Conservation (phyloP, 2,113 vertebrate species). For the Elephantulus edwardii region DNA sequence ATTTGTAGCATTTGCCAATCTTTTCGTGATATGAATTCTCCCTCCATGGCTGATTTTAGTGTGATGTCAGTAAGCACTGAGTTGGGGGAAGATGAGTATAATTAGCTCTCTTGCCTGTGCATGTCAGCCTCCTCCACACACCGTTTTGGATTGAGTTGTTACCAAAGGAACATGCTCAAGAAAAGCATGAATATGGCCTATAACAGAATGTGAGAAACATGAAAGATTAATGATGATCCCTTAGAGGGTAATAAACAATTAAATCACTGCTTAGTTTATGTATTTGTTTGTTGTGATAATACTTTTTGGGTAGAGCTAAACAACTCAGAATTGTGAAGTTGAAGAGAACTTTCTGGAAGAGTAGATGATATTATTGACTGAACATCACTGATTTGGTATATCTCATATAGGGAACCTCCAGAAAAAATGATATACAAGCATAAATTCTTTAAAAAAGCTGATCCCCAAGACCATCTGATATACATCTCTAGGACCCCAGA, state of each 20-base stretch:
- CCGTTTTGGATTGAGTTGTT: too few relatives aligned
- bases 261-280: background rate
- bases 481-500: background rate
- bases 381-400: background rate
- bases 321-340: background rate
- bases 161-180: background rate
- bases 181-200: background rate
- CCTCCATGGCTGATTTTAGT: background rate
- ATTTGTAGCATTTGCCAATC: background rate
- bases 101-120: too few relatives aligned
- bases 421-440: background rate
- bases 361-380: background rate
- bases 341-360: background rate
- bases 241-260: background rate
- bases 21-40: background rate
- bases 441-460: slow-evolving; percentile 19
- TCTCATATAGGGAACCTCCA: background rate
- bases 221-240: background rate
- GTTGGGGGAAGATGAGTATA: background rate
- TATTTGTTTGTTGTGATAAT: background rate
- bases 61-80: background rate
- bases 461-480: background rate
- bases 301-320: background rate
- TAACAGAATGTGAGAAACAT: background rate
- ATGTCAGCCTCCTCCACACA: background rate